Conservation (phyloP, 92 coral and sea anemone genomes). For the Bergia puertoricense region DNA sequence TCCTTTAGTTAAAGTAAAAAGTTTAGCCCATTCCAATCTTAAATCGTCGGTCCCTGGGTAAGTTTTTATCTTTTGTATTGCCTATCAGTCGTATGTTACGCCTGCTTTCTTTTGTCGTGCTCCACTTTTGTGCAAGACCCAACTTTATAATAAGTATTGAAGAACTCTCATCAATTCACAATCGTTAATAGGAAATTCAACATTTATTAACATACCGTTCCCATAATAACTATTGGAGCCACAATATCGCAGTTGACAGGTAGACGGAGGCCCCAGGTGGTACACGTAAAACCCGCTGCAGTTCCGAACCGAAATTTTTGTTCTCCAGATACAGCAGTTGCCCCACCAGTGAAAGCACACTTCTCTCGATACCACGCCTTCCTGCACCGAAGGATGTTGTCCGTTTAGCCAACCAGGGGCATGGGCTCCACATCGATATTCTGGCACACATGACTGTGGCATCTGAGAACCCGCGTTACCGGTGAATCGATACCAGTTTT, state of each 20-base stretch:
- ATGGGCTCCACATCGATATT: constrained; percentile 21
- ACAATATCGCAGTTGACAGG: neutral
- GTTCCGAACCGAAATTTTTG: neutral
- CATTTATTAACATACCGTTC: neutral
- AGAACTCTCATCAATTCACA: neutral
- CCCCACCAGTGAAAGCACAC: constrained; percentile 7
- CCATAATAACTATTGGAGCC: neutral
- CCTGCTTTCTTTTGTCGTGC: too few species aligned
- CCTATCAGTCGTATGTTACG: too few species aligned
- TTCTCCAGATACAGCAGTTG: neutral
- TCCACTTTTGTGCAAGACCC: too few species aligned
- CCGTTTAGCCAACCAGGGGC: constrained; percentile 43
- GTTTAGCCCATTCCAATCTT: too few species aligned
- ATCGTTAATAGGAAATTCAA: too few species aligned
- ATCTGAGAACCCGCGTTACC: constrained; percentile 28
- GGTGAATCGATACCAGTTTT: constrained; percentile 42
- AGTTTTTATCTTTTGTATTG: too few species aligned
- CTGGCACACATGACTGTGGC: constrained; percentile 14
- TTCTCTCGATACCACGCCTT: constrained; percentile 20
- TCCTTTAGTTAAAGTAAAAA: too few species aligned
- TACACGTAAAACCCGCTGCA: constrained; percentile 8
- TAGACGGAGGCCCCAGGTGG: neutral
- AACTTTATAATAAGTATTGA: too few species aligned
- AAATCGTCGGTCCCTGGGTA: too few species aligned
- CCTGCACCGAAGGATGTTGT: constrained; percentile 19